Evolutionary conservation across 2,888 invertebrate genomes (phyloP).

Genomic region (Callimorpha dominula): DNA sequence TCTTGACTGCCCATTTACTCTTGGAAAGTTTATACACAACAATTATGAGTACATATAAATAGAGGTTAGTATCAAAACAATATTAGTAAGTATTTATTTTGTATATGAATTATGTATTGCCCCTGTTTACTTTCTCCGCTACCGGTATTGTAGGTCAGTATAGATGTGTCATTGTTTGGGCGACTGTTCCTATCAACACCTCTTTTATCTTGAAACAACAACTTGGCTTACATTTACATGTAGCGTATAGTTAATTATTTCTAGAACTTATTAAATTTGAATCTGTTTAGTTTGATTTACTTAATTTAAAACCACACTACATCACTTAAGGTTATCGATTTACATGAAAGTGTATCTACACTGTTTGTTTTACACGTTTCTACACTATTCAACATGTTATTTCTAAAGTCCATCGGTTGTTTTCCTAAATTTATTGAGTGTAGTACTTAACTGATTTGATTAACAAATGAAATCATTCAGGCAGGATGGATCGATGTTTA

Average conservation of each 20-base stretch:
- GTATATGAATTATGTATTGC: constrained; percentile 77
- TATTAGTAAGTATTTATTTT: constrained; percentile 68
- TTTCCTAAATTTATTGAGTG: too few relatives aligned
- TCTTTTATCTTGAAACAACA: constrained; percentile 51
- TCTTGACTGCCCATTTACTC: background rate
- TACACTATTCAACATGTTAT: too few relatives aligned
- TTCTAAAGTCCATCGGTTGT: too few relatives aligned
- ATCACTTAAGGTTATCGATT: too few relatives aligned
- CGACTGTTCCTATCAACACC: constrained; percentile 60
- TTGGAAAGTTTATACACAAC: constrained; percentile 17
- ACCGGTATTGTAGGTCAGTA: constrained; percentile 79
- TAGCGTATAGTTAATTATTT: background rate
- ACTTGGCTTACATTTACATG: constrained; percentile 5
- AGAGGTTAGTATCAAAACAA: constrained; percentile 80
- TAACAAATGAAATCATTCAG: too few relatives aligned
- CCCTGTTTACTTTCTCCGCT: constrained; percentile 81
- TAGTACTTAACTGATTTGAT: too few relatives aligned
- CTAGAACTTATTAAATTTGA: background rate
- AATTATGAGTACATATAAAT: constrained; percentile 39
- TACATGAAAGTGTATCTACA: too few relatives aligned
- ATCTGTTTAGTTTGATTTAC: too few relatives aligned
- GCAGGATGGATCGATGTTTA: too few relatives aligned
- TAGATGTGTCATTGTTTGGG: constrained; percentile 68
- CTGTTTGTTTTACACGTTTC: too few relatives aligned
- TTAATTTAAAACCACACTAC: too few relatives aligned